These are phyloP conservation scores for Hirundichthys speculiger DNA, from an alignment of 2,113 vertebrate species.

Conservation along the genomic window DNA sequence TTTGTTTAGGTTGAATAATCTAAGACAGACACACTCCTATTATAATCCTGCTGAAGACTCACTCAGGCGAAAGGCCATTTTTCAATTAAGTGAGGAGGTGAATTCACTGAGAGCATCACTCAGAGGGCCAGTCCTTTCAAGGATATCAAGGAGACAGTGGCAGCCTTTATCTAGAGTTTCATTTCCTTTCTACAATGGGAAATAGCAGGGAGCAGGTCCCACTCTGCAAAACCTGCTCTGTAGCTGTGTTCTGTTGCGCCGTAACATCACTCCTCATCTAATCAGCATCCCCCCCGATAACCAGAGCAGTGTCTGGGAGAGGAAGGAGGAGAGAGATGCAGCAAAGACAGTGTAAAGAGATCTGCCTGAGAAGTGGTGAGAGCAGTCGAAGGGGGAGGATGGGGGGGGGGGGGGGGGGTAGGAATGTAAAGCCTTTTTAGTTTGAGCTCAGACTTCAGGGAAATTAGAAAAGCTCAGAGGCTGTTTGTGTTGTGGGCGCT, in stretches of 20 bases:
- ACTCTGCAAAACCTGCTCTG: conserved; percentile 17
- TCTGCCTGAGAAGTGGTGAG: conserved; percentile 11
- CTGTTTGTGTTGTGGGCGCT: conserved; percentile 31
- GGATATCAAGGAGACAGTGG: conserved; percentile 55
- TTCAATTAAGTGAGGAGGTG: background rate
- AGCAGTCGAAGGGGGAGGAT: background rate
- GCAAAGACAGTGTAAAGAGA: background rate
- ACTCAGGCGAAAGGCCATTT: background rate
- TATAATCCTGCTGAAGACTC: conserved; percentile 7
- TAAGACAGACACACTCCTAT: background rate
- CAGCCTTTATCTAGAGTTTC: conserved; percentile 52
- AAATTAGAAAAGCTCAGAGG: conserved; percentile 60
- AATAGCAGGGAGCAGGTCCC: conserved; percentile 52
- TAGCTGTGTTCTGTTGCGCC: conserved; percentile 18
- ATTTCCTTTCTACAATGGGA: conserved; percentile 59
- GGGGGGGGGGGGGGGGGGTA: conserved; percentile 9
- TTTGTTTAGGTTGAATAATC: too few species aligned
- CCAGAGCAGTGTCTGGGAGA: conserved; percentile 3
- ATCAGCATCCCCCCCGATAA: conserved; percentile 29
- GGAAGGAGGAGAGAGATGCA: background rate
- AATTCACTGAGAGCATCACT: conserved; percentile 23
- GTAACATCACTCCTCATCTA: conserved; percentile 57
- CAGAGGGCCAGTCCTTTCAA: conserved; percentile 44
- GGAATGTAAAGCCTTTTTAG: conserved; percentile 50
- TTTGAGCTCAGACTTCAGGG: conserved; percentile 42